Base-by-base conservation (phyloP, 1,140 invertebrate genomes). In the Colletes latitarsis region DNA sequence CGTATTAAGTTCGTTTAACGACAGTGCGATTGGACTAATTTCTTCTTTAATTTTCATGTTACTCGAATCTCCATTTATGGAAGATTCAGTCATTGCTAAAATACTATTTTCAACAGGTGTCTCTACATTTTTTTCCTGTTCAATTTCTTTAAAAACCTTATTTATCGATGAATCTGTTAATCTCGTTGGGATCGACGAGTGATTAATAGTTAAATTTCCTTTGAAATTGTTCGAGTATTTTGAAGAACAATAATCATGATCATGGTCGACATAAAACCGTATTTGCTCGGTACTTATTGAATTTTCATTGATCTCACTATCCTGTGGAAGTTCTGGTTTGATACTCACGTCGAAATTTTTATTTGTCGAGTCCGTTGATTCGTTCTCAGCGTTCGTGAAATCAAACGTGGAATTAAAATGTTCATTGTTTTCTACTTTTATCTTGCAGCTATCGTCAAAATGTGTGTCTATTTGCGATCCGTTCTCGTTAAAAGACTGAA, bases 181-280 rank as follows among this genome's bases (percentile, higher is more conserved):
- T 53, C 14, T 53, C 14, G 30, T 21, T 9, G 17, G 6, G 1
- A 8, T 8, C 21, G 39, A 19, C 4, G 72, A 77, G 75, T 92
- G 91, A 17, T 87, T 80, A 15, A 90, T 89, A 21, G 91, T 92
- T n/a, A 84, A 77, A 66, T 92, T 90, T 49, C 83, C 89, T n/a
- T 91, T 90, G 68, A 69, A 17, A 86, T n/a, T 15, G 0, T 74
- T 66, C 0, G 66, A 60, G 19, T 67, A 82, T n/a, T 62, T 72
- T 30, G 12, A 60, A 10, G 12, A n/a, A 14, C n/a, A 76, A 63
- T 90, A 88, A 83, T 87, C 80, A 43, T 90, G 86, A 58, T 89
- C 87, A n/a, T 82, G 70, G 14, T 79, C 52, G 43, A 89, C 60
- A 12, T 63, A 53, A 41, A 60, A 41, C 41, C 3, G 8, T 3